These are phyloP conservation scores for Gopherus flavomarginatus DNA, from an alignment of 2,113 vertebrate species.

Conservation along the genomic window DNA sequence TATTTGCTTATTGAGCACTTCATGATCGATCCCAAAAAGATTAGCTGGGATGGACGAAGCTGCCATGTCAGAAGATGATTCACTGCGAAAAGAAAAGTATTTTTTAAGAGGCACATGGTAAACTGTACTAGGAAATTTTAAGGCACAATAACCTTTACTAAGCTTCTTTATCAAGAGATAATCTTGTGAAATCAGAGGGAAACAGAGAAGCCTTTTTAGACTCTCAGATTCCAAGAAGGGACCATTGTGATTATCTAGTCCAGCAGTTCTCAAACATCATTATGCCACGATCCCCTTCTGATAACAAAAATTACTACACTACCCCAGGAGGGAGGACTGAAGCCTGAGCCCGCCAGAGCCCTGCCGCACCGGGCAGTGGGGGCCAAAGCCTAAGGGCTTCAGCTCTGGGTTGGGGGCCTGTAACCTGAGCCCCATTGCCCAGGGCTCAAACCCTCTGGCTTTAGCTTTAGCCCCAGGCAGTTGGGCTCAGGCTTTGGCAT, in stretches of 20 bases:
- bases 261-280: too few relatives aligned
- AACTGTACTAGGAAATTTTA: not conserved
- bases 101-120: not conserved
- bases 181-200: not conserved
- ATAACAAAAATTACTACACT: too few relatives aligned
- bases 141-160: not conserved
- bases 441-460: too few relatives aligned
- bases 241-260: not conserved
- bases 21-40: constrained; percentile 84
- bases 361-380: too few relatives aligned
- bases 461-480: too few relatives aligned
- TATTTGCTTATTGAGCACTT: constrained; percentile 83
- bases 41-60: not conserved
- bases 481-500: too few relatives aligned
- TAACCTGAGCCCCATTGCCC: too few relatives aligned
- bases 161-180: not conserved
- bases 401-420: too few relatives aligned
- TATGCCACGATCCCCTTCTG: too few relatives aligned
- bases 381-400: too few relatives aligned
- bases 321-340: too few relatives aligned
- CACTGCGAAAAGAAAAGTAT: constrained; percentile 63
- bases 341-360: too few relatives aligned
- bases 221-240: not conserved
- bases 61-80: not conserved
- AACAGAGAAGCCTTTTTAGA: not conserved